phyloP scores from a whole-genome alignment of 2,888 invertebrate genomes.

The Perithous albicinctus region DNA sequence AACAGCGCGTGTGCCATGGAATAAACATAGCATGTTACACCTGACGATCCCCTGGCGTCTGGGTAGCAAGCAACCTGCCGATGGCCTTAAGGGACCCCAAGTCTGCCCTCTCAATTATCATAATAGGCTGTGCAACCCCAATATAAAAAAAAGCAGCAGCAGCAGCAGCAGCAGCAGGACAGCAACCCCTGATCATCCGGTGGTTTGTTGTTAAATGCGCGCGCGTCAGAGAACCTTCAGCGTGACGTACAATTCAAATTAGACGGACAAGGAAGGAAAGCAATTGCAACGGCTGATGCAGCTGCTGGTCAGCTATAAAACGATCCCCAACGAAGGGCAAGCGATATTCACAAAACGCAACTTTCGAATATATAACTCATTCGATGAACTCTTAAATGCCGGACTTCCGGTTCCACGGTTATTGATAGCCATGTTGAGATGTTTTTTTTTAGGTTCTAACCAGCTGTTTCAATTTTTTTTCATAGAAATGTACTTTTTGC shows the following conservation, averaged over 20 bases:
- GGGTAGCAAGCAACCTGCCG: constrained; percentile 43
- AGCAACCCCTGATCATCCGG: constrained; percentile 35
- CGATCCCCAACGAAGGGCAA: constrained; percentile 68
- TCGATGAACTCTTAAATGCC: constrained; percentile 82
- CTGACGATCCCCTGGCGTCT: constrained; percentile 59
- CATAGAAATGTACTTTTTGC: background rate
- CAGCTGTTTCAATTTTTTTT: constrained; percentile 33
- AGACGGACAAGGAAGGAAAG: constrained; percentile 12
- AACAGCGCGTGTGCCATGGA: constrained; percentile 17
- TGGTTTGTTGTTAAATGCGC: constrained; percentile 47
- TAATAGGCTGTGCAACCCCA: constrained; percentile 63
- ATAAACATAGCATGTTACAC: constrained; percentile 50
- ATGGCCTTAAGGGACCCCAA: constrained; percentile 47
- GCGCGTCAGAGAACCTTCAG: constrained; percentile 35
- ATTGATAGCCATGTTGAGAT: constrained; percentile 49
- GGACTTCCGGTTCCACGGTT: constrained; percentile 76
- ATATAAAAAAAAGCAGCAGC: no score
- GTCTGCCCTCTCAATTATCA: constrained; percentile 65
- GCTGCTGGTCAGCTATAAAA: constrained; percentile 44
- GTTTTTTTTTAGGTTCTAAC: constrained; percentile 12
- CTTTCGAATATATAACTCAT: constrained; percentile 40
- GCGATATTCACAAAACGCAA: constrained; percentile 28
- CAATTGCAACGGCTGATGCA: constrained; percentile 27
- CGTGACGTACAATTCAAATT: constrained; percentile 54
- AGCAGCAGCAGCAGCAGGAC: constrained; percentile 5